Evolutionary conservation across 2,797 vertebrate species (phyloP), one percentile per base, ranked within the genome.

Genomic region (Pipistrellus kuhlii): DNA sequence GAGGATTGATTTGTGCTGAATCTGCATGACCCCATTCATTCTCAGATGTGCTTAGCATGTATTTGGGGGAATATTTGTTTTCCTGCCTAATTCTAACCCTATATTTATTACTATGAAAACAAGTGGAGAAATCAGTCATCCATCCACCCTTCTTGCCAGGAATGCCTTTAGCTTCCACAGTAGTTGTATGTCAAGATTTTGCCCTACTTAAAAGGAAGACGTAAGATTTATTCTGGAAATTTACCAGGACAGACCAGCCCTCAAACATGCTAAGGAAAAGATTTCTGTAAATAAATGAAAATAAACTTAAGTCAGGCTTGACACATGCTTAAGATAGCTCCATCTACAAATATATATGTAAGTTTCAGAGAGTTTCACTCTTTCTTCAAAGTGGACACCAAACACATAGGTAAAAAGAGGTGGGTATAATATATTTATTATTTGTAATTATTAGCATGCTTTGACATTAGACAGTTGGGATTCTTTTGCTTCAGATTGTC

Each of bases 151-250:
- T 0, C 0, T 38, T 96, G 95, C 97, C 97, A 97, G 94, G 96
- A 97, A 88, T 85, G 93, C 92, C 87, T 97, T 97, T 53, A 77
- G 46, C 46, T 95, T 69, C 96, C 95, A 94, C 77, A 95, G n/a
- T 78, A 85, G 66, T 96, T 96, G 38, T 78, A 90, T 96, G 94
- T 97, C 77, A 97, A 90, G 85, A 95, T 96, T 83, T 89, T 97
- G 62, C 81, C 92, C 92, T 80, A 87, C 93, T 97, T 97, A 94
- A 95, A 97, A 97, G 96, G 68, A 97, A 96, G 90, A 92, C 86
- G 41, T 91, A 72, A 89, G 92, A 96, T 97, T 97, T 98, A 96
- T 94, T 97, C 93, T 98, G 97, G 97, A 98, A 97, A 59, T 44
- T 90, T 87, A 96, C 95, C 97, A 97, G 95, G 95, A 84, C 11